A percentile compares a stretch with the other conserved stretches of the same genome.
These are phyloP conservation scores for Dolichoris vasculosae DNA, from an alignment of 1,140 invertebrate species.

Conservation along the genomic window DNA sequence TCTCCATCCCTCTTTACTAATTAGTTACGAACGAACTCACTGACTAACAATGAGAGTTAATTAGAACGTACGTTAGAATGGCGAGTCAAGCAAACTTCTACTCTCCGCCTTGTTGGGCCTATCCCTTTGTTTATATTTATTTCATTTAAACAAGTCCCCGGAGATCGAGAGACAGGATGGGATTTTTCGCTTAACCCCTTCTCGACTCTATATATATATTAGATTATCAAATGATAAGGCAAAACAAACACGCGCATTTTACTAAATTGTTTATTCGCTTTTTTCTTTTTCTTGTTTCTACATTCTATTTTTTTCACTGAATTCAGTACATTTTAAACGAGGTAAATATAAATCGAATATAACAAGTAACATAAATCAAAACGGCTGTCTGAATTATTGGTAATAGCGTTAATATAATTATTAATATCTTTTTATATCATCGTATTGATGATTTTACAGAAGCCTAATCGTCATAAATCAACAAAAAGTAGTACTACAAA, in stretches of 20 bases:
- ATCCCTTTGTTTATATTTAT: neutral
- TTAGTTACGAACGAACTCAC: constrained; percentile 44
- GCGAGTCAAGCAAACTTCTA: constrained; percentile 27
- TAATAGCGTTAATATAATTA: too few relatives aligned
- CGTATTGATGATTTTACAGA: too few relatives aligned
- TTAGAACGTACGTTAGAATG: constrained; percentile 47
- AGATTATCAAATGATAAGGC: constrained; percentile 26
- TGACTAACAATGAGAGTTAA: constrained; percentile 51
- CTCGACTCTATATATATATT: neutral
- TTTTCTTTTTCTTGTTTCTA: neutral
- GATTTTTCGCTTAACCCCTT: neutral
- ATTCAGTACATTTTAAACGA: neutral
- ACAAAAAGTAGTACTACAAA: neutral
- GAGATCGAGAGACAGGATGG: neutral
- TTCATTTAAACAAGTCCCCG: neutral
- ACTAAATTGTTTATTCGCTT: neutral
- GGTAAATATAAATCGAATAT: too few relatives aligned
- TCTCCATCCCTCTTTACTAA: constrained; percentile 14
- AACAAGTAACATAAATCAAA: too few relatives aligned
- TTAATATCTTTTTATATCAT: too few relatives aligned
- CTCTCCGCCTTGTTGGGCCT: neutral
- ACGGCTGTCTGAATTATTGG: too few relatives aligned
- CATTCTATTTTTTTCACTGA: neutral
- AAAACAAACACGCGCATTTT: neutral
- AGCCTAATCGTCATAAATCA: too few relatives aligned